Base-by-base conservation (phyloP, 1,140 invertebrate species). In the Leptinotarsa undecemlineata region DNA sequence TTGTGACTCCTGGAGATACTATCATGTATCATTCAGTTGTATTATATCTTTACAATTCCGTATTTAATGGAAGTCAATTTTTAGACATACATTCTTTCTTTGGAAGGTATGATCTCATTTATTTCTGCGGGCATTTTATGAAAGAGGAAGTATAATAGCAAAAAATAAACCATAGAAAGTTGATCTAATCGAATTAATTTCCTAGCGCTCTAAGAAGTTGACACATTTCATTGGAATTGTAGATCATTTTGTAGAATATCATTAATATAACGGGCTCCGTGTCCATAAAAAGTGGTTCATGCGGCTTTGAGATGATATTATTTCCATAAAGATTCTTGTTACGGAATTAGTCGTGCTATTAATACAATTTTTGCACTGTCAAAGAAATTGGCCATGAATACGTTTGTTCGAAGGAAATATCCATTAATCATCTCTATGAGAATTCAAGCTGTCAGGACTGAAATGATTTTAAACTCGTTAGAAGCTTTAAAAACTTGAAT, bases 251-350 rank as follows among this genome's bases (percentile, higher is more conserved):
- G 51, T 57, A n/a, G 51, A 17, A 57, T 57, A 57, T 57, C 51
- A 57, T 57, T 57, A 57, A 17, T 57, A 15, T 57, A 57, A 57
- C 51, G 51, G 51, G n/a, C 5, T 17, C n/a, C 51, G 17, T 17
- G 51, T 57, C n/a, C 51, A 57, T 57, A 57, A 57, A 57, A 57
- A 57, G 51, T 57, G 15, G 51, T 57, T 57, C 26, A 57, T 17
- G n/a, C 3, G n/a, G 14, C 51, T 57, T n/a, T 15, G 51, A 15
- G 51, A n/a, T 57, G 51, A n/a, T 57, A 57, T 57, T 57, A 57
- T 17, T 57, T 57, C n/a, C 51, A n/a, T 57, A 57, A 17, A 17
- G n/a, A 15, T 1, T 17, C 14, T 57, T n/a, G 51, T 57, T 15
- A 57, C 51, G 5, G 51, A n/a, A 57, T 17, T 57, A n/a, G 51